Conservation (phyloP, 1,140 invertebrate genomes). For the Drosophila suzukii region DNA sequence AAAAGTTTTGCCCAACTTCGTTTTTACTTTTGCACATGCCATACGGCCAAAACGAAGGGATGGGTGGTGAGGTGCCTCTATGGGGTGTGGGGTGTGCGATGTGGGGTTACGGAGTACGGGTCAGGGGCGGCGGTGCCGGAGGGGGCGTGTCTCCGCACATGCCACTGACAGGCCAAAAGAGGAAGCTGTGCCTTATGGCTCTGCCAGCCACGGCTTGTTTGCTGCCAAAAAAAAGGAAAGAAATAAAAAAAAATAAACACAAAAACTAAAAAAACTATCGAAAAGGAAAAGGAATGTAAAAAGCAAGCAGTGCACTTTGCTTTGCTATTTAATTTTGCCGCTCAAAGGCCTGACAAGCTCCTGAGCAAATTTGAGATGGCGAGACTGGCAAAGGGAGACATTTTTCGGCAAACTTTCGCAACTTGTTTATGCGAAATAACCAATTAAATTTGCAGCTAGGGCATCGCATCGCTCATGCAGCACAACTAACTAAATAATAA, state of each 20-base stretch:
- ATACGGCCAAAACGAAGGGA: conserved; percentile 21
- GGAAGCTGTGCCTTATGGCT: conserved; percentile 69
- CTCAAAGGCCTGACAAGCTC: conserved; percentile 74
- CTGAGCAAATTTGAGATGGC: conserved; percentile 20
- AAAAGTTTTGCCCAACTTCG: conserved; percentile 81
- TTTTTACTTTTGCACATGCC: conserved; percentile 82
- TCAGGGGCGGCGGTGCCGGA: background rate
- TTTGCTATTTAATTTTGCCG: conserved; percentile 79
- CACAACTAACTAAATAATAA: conserved; percentile 27
- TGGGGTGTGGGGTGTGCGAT: background rate
- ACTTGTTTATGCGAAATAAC: conserved; percentile 63
- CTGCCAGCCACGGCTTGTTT: conserved; percentile 72
- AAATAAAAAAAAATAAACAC: conserved; percentile 8
- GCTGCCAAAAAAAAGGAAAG: conserved; percentile 70
- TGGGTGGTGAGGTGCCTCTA: background rate
- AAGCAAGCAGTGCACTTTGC: conserved; percentile 72
- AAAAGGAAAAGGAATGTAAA: conserved; percentile 44
- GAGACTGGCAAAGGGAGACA: conserved; percentile 36
- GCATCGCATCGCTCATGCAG: conserved; percentile 1
- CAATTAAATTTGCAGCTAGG: conserved; percentile 51
- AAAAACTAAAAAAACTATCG: conserved; percentile 31
- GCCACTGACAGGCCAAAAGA: conserved; percentile 67
- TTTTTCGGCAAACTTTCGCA: conserved; percentile 52
- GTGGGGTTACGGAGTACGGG: background rate
- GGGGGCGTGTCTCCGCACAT: conserved; percentile 57